Conservation (phyloP, 2,797 vertebrate species). For the Takifugu ocellatus region DNA sequence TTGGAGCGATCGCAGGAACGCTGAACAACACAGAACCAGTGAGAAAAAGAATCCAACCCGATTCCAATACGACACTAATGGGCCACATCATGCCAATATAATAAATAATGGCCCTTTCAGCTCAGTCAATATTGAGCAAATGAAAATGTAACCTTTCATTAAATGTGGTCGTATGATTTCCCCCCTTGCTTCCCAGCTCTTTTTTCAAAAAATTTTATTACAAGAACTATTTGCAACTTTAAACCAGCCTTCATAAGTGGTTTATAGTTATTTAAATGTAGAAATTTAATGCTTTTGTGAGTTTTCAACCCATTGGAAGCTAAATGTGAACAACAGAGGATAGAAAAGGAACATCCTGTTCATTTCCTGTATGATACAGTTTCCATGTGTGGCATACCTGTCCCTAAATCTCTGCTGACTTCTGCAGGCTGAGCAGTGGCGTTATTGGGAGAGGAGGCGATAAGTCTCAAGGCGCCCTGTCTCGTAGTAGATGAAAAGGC, state of each 20-base stretch:
- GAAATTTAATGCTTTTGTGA: constrained; percentile 10
- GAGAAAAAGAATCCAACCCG: constrained; percentile 74
- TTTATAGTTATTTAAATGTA: constrained; percentile 20
- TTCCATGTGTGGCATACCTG: constrained; percentile 37
- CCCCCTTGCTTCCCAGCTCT: constrained; percentile 72
- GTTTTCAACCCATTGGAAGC: too few relatives aligned
- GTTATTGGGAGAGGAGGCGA: constrained; percentile 64
- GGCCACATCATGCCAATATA: constrained; percentile 86
- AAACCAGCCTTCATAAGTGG: constrained; percentile 30
- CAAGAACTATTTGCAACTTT: constrained; percentile 62
- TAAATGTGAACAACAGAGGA: neutral
- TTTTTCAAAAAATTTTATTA: constrained; percentile 54
- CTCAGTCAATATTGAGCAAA: constrained; percentile 84
- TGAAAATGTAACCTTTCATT: constrained; percentile 86
- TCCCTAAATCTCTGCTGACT: constrained; percentile 54
- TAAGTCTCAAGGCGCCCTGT: constrained; percentile 74
- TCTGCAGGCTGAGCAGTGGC: constrained; percentile 46
- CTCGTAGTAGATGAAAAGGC: constrained; percentile 75
- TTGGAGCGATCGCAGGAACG: constrained; percentile 73
- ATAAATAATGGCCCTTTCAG: constrained; percentile 84
- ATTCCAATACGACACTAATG: constrained; percentile 86
- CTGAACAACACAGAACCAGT: constrained; percentile 62
- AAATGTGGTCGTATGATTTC: constrained; percentile 80
- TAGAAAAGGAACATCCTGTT: constrained; percentile 13
- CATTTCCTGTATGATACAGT: constrained; percentile 22